Evolutionary conservation across 2,888 invertebrate genomes (phyloP), one percentile per base, ranked within the genome.

Genomic region (Heteromurus nitidus): DNA sequence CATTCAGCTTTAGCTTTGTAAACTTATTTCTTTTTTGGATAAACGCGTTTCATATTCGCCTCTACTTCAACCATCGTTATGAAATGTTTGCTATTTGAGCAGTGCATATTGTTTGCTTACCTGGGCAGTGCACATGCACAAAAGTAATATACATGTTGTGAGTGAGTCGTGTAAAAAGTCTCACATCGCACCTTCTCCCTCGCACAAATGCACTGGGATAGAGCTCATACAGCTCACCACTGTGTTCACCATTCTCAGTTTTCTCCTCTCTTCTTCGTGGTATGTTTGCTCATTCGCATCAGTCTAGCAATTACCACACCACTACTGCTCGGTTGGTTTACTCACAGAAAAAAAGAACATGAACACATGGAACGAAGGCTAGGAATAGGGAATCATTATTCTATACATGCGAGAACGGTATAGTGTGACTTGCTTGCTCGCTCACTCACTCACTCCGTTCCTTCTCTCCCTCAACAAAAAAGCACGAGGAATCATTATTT

Each of bases 291-390:
- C 44, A 62, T 62, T 64, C 31, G 64, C 53, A 50, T 47, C 47
- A 50, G 73, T 53, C 73, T 74, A 64, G 74, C 74, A 74, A 74
- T 74, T 74, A 74, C 74, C 74, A 64, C 74, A 74, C 74, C 50
- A 65, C 53, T 47, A 73, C 30, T 42, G 50, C 60, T 9, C n/a
- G 11, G 53, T 24, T 7, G n/a, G 60, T 60, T 60, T 24, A 50
- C 53, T 42, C 60, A n/a, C n/a, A 18, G 55, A 60, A 62, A 58
- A 42, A 58, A 77, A 60, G 60, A 69, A 62, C 69, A 77, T 77
- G 76, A 77, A 69, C 76, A 77, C 76, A 77, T 77, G 76, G 76
- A 77, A 77, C 65, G n/a, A n/a, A n/a, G n/a, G 58, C 67, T 58
- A 67, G 67, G 26, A 24, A 75, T 67, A 77, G n/a, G 76, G n/a